A percentile compares a stretch with the other conserved stretches of the same genome.
Evolutionary conservation across 1,140 invertebrate genomes (phyloP).

Genomic region (Drosophila bocqueti): DNA sequence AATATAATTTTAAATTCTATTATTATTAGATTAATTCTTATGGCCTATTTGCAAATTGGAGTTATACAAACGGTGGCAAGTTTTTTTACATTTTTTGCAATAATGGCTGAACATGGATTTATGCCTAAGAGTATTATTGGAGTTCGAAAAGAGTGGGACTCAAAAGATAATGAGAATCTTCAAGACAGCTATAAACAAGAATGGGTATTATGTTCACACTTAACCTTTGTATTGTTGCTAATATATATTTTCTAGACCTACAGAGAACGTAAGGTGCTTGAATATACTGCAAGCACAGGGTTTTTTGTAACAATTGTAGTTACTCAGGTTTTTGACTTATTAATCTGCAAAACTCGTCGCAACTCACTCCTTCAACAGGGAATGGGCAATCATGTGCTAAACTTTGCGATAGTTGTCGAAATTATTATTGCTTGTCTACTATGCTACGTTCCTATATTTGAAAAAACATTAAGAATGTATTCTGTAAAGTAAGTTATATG

Average conservation of each 20-base stretch:
- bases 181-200: conserved; percentile 98
- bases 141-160: conserved; percentile 97
- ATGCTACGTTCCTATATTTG: conserved; percentile 90
- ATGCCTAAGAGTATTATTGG: conserved; percentile 93
- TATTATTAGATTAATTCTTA: conserved; percentile 92
- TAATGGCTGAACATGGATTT: conserved; percentile 99
- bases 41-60: conserved; percentile 99
- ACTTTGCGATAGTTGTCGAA: conserved; percentile 92
- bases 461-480: conserved; percentile 79
- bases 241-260: conserved; percentile 86
- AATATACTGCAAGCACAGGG: conserved; percentile 89
- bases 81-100: conserved; percentile 99
- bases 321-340: conserved; percentile 92
- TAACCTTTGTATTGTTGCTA: conserved; percentile 78
- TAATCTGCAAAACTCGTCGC: conserved; percentile 94
- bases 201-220: conserved; percentile 90
- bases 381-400: conserved; percentile 90
- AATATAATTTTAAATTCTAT: background rate
- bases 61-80: conserved; percentile 99
- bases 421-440: conserved; percentile 89
- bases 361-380: conserved; percentile 94
- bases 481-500: conserved; percentile 39
- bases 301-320: conserved; percentile 89
- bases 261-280: conserved; percentile 90
- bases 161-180: conserved; percentile 96